Evolutionary conservation across 1,140 invertebrate genomes (phyloP).

Genomic region (Varroa destructor): DNA sequence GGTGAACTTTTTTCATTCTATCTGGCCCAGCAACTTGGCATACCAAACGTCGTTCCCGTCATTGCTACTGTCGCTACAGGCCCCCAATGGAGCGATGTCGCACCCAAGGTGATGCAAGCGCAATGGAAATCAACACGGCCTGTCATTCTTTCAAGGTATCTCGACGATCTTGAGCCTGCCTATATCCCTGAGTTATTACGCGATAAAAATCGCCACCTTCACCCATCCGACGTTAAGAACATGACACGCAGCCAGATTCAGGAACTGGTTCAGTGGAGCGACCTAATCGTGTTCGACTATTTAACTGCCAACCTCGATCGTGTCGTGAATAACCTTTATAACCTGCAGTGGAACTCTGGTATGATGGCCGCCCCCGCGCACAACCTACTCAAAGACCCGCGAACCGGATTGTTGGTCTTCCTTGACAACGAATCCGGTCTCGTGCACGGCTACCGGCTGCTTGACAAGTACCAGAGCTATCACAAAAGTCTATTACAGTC

Average conservation of each 20-base stretch:
- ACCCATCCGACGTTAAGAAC: constrained; percentile 48
- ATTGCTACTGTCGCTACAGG: constrained; percentile 49
- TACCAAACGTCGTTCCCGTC: constrained; percentile 62
- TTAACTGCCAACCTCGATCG: constrained; percentile 72
- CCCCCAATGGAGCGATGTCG: constrained; percentile 52
- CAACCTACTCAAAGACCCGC: constrained; percentile 56
- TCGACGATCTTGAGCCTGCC: constrained; percentile 50
- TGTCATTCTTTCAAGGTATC: constrained; percentile 61
- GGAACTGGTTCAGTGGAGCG: constrained; percentile 73
- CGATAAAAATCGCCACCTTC: constrained; percentile 46
- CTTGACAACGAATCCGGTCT: constrained; percentile 76
- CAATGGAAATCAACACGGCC: constrained; percentile 65
- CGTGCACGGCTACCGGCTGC: constrained; percentile 65
- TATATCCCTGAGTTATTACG: constrained; percentile 52
- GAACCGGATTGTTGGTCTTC: constrained; percentile 59
- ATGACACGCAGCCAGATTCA: constrained; percentile 43
- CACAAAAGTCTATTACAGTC: constrained; percentile 61
- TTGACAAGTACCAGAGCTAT: constrained; percentile 69
- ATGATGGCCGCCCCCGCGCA: constrained; percentile 77
- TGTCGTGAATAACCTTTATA: constrained; percentile 74
- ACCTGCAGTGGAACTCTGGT: constrained; percentile 72
- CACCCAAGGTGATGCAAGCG: constrained; percentile 53
- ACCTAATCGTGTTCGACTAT: constrained; percentile 75
- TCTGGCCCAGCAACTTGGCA: constrained; percentile 55
- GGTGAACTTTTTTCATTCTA: constrained; percentile 76